A percentile compares a stretch with the other conserved stretches of the same genome.
Evolutionary conservation across 2,797 vertebrate species (phyloP).

Genomic region (Varecia variegata): DNA sequence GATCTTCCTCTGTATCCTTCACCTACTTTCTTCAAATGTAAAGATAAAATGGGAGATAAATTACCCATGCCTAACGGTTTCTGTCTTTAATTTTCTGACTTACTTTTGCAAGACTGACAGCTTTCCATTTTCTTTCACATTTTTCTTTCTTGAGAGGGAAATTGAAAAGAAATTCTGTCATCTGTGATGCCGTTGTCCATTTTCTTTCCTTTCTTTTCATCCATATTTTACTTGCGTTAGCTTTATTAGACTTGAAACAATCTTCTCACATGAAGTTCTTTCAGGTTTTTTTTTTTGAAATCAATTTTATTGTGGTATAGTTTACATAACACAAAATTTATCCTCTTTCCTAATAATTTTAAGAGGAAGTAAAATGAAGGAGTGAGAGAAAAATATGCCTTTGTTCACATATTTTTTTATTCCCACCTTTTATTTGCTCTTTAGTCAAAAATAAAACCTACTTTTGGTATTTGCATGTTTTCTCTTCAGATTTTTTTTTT

Average conservation of each 20-base stretch:
- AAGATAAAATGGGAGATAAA: neutral
- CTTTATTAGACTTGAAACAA: neutral
- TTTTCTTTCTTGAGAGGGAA: neutral
- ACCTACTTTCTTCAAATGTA: accelerated
- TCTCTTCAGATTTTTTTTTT: neutral
- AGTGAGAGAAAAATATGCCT: neutral
- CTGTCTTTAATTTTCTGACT: slow-evolving; percentile 21
- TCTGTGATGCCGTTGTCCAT: neutral
- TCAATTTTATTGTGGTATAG: neutral
- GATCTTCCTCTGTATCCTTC: neutral
- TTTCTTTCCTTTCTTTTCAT: slow-evolving; percentile 1
- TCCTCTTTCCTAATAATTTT: neutral
- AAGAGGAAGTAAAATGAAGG: neutral
- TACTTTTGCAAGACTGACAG: neutral
- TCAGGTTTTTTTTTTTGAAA: neutral
- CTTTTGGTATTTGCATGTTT: neutral
- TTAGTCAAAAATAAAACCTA: neutral
- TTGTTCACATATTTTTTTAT: neutral
- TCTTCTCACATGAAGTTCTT: neutral
- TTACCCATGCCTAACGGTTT: neutral
- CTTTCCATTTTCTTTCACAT: slow-evolving; percentile 3
- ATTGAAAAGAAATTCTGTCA: neutral
- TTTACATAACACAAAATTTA: neutral
- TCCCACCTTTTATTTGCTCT: neutral
- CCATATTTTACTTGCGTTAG: neutral